Base-by-base conservation (phyloP, 1,140 invertebrate genomes). In the Stegodyphus dumicola region DNA sequence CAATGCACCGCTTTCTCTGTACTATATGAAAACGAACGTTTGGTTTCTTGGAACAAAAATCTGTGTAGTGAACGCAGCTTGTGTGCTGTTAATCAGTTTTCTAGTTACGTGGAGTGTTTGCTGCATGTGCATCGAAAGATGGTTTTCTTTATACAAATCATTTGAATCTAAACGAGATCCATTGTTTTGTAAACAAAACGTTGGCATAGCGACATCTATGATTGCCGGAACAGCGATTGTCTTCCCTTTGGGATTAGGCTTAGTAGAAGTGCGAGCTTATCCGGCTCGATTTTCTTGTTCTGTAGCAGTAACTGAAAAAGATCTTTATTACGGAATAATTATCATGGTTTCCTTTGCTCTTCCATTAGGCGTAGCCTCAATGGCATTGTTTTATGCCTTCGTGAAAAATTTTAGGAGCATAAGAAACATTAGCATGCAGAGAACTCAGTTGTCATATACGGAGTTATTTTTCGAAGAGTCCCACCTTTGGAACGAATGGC, bases 381-480 rank as follows among this genome's bases (percentile, higher is more conserved):
- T 71, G 1, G 13, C 54, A 13, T 66, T 78, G 56, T 6, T 73
- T 7, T 60, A 17, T 48, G 49, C 77, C 7, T 48, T 78, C 10
- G 49, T 54, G 6, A 78, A 51, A 53, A 78, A 78, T 54, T 86
- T 73, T 33, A 73, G 33, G 51, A 66, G 67, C 2, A 71, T 86
- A n/a, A 65, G 53, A 66, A 70, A 77, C 51, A 71, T 77, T n/a
- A 86, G 64, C 13, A 17, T 64, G 9, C 74, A 77, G 11, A 49
- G 77, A 9, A 52, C 18, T 2, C 66, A 86, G 33, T 18, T 86
- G 10, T 78, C 84, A n/a, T 86, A 86, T 9, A 54, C 84, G 6
- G 84, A 86, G 18, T 15, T 86, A 9, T 86, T 86, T 17, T 86
- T 86, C 9, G 84, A 86, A 74, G 84, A 86, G 17, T 74, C 84